A percentile compares a stretch with the other conserved stretches of the same genome.
Conservation (phyloP, 2,797 vertebrate species). For the Oryzias sinensis region DNA sequence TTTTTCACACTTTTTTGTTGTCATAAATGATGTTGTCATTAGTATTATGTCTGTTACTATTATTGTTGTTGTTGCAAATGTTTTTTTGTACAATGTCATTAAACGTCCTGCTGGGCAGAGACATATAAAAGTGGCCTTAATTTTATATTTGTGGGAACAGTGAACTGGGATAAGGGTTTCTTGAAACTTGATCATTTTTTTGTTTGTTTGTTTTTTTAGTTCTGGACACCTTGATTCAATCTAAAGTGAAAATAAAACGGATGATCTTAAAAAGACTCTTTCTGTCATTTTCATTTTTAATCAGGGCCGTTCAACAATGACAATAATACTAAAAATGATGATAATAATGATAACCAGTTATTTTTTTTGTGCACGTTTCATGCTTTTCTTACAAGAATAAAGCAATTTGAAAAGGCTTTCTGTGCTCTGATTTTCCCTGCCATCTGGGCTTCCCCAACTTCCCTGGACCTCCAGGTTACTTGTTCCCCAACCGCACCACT, state of each 20-base stretch:
- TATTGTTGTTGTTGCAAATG: constrained; percentile 79
- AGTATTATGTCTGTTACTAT: constrained; percentile 75
- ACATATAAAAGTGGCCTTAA: constrained; percentile 82
- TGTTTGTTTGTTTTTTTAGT: constrained; percentile 52
- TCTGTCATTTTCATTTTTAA: constrained; percentile 66
- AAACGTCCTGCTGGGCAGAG: constrained; percentile 85
- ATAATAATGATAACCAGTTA: constrained; percentile 68
- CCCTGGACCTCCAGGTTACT: constrained; percentile 73
- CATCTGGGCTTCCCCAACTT: constrained; percentile 40
- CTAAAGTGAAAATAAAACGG: constrained; percentile 77
- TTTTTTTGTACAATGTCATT: constrained; percentile 80
- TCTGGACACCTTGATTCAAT: constrained; percentile 53
- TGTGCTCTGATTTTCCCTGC: constrained; percentile 60
- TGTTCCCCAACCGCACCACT: constrained; percentile 66
- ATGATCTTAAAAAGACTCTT: constrained; percentile 72
- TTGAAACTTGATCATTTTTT: constrained; percentile 76
- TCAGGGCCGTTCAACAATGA: constrained; percentile 52
- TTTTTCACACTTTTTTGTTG: constrained; percentile 60
- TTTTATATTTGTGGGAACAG: constrained; percentile 78
- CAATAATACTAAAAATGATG: constrained; percentile 73
- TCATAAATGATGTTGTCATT: constrained; percentile 71
- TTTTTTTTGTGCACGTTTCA: constrained; percentile 53
- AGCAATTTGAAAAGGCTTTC: constrained; percentile 67
- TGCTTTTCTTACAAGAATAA: constrained; percentile 71
- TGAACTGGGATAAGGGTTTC: constrained; percentile 70